A percentile compares a stretch with the other conserved stretches of the same genome.
Conservation (phyloP, 2,113 vertebrate genomes). For the Megaleporinus macrocephalus region DNA sequence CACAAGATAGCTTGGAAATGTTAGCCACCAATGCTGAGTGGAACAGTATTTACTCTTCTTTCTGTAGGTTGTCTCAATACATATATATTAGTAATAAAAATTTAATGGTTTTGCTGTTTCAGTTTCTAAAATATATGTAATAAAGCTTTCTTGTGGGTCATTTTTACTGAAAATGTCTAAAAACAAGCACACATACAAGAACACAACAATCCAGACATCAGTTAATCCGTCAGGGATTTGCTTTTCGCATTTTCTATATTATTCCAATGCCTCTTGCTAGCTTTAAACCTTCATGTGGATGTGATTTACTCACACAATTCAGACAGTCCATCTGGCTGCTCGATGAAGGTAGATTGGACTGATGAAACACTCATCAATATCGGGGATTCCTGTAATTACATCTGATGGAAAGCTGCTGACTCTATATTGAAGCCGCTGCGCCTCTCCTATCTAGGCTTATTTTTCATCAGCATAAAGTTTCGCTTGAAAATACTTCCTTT, state of each 20-base stretch:
- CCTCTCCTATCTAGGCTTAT: neutral
- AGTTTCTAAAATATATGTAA: too few species aligned
- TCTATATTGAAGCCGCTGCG: conserved; percentile 1
- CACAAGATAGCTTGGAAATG: too few species aligned
- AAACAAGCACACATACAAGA: neutral
- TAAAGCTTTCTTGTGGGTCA: too few species aligned
- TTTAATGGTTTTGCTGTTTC: too few species aligned
- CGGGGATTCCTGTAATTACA: neutral
- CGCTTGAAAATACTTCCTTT: neutral
- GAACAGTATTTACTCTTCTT: too few species aligned
- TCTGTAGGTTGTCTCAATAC: too few species aligned
- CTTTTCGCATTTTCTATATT: neutral
- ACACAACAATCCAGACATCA: neutral
- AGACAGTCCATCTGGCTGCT: neutral
- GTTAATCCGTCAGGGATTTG: neutral
- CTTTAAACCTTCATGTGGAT: neutral
- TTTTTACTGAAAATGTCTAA: neutral
- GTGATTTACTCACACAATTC: neutral
- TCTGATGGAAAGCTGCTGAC: neutral
- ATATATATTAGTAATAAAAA: too few species aligned
- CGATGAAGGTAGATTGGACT: neutral
- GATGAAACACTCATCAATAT: neutral
- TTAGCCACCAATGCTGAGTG: too few species aligned
- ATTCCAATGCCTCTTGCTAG: neutral
- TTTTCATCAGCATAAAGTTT: neutral